Base-by-base conservation (phyloP, 2,113 vertebrate species). In the Lonchura striata region DNA sequence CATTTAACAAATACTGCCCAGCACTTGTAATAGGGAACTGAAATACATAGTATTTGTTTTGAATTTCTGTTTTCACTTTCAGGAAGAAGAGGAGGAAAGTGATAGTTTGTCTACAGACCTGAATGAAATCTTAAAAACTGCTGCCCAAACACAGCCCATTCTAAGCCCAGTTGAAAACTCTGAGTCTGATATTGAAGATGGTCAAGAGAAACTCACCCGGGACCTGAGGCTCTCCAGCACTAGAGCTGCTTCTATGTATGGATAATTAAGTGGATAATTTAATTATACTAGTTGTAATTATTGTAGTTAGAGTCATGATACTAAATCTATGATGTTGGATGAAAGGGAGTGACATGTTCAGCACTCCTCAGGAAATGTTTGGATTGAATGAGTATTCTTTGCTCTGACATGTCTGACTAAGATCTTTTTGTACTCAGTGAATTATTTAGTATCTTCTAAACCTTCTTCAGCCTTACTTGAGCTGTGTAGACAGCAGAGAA, bases 161-260 rank as follows among this genome's bases (percentile, higher is more conserved):
- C 85, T 96, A 94, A 97, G 97, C 93, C 97, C 97, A 41, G 95
- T 97, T 93, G 97, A 98, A 97, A 97, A 98, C 81, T 98, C 97
- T 47, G 97, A 98, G 91, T 95, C 98, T 96, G 96, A 98, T 98
- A 80, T 94, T 98, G 98, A 99, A 98, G 98, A 99, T 98, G 97
- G 98, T 98, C 92, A 99, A 30, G 99, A 99, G 92, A 99, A 98
- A 93, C 95, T 99, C 96, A 98, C 98, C 61, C 97, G 98, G 70
- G 99, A 99, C 96, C 98, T 99, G 44, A 97, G 99, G 57, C 98
- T 99, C 82, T 99, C 99, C 84, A 99, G 99, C 98, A 98, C 98
- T 78, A 98, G 99, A 35, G 98, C 99, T 86, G 99, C 99, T 37
- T 99, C 99, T 81, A 99, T 99, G 99, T 99, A 97, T 9, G 98